Base-by-base conservation (phyloP, 2,888 invertebrate species). In the Oegoconia quadripuncta region DNA sequence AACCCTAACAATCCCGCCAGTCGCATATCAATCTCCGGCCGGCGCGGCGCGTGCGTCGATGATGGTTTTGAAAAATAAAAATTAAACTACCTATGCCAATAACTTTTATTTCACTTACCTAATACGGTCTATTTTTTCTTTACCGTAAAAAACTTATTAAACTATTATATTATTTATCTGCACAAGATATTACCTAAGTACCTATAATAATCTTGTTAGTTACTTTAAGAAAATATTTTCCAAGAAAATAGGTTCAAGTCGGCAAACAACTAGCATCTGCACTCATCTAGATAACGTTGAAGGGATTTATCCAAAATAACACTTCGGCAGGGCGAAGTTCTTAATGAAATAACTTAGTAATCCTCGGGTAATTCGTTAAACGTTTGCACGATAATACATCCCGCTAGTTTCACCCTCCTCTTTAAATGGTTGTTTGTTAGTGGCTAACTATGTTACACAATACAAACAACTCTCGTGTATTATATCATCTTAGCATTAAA, bases 321-420 rank as follows among this genome's bases (percentile, higher is more conserved):
- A 66, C 70, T 78, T 73, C 59, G 65, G 56, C 56, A 52, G 59
- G 64, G 58, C 68, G 59, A 78, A 78, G 74, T 78, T 78, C 74
- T 68, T 78, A 78, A 78, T 78, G 77, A 78, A 78, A 78, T 78
- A 78, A 78, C 78, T 78, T 78, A 60, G 74, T 77, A 75, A 78
- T 77, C 78, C 78, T 67, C 64, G 58, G 64, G 74, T 74, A 73
- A 76, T 75, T 77, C 76, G 77, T 73, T 74, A 67, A 74, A 71
- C 70, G 76, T 74, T 74, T 68, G 69, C 63, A 59, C 70, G 65
- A 70, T 71, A n/a, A n/a, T n/a, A 68, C 69, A 67, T 72, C 41
- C 32, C 14, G 61, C 60, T 65, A 67, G 68, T 64, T 68, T 48
- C 42, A 46, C 48, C 57, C 52, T 49, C 53, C 56, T 59, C 55